A percentile compares a stretch with the other conserved stretches of the same genome.
These are phyloP conservation scores for Pseudomyrmex cubaensis DNA, from an alignment of 1,140 invertebrate species.

Conservation along the genomic window DNA sequence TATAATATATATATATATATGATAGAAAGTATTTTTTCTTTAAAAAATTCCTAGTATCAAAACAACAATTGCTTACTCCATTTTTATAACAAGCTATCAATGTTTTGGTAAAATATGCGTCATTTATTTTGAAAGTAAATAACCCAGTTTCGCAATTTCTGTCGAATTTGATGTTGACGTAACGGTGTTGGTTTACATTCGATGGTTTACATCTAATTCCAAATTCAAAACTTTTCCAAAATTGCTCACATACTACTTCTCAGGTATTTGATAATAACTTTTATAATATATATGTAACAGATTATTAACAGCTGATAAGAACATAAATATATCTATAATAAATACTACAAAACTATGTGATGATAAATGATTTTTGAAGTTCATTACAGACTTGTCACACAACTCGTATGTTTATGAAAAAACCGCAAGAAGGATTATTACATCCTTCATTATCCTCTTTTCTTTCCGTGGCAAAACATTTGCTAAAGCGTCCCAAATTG, in stretches of 20 bases:
- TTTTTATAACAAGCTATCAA: background rate
- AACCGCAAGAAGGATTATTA: no score
- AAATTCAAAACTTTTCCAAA: constrained; percentile 3
- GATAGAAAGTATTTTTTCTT: background rate
- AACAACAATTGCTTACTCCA: background rate
- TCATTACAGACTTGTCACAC: no score
- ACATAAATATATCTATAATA: background rate
- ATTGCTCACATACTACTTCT: background rate
- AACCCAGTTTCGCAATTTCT: background rate
- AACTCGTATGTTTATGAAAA: background rate
- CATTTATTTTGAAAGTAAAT: background rate
- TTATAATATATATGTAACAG: background rate
- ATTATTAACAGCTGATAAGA: background rate
- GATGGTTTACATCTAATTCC: background rate
- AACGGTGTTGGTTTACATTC: background rate
- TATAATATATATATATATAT: background rate
- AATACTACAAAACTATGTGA: no score
- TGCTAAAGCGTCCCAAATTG: constrained; percentile 8
- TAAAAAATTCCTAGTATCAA: background rate
- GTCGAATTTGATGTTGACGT: background rate
- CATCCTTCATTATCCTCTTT: background rate
- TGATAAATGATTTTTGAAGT: no score
- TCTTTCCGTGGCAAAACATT: constrained; percentile 18
- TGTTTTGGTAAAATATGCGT: background rate
- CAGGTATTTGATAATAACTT: background rate